Evolutionary conservation across 2,797 vertebrate species (phyloP).

Genomic region (Buceros bicornis): DNA sequence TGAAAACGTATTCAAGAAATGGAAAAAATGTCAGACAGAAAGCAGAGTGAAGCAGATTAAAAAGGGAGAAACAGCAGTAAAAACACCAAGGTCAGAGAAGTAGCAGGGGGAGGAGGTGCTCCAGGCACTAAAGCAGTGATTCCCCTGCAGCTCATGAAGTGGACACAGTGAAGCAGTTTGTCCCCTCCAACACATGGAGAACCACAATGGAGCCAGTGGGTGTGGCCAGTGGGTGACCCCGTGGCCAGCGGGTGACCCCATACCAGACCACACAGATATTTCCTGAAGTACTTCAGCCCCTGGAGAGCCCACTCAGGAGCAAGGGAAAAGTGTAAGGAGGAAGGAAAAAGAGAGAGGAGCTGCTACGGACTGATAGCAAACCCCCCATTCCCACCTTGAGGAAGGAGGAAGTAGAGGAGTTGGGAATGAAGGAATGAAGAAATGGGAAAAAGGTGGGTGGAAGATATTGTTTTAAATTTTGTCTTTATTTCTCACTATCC

Average conservation of each 20-base stretch:
- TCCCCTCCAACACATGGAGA: not conserved
- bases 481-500: not conserved
- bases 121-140: not conserved
- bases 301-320: not conserved
- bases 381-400: fast-evolving
- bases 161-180: fast-evolving
- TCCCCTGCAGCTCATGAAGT: fast-evolving
- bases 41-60: not conserved
- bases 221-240: fast-evolving
- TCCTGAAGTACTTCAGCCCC: not conserved
- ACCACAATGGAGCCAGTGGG: not conserved
- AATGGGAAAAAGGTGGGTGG: not conserved
- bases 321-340: not conserved
- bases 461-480: not conserved
- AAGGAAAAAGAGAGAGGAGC: not conserved
- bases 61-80: not conserved
- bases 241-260: fast-evolving
- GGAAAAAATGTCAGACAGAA: not conserved
- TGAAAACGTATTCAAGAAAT: not conserved
- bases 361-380: not conserved
- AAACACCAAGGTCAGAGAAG: not conserved
- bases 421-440: not conserved
- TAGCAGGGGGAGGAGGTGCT: not conserved
- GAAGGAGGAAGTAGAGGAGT: fast-evolving
- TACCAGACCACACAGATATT: not conserved